These are phyloP conservation scores for Columba livia DNA, from an alignment of 2,113 vertebrate species.

Conservation along the genomic window DNA sequence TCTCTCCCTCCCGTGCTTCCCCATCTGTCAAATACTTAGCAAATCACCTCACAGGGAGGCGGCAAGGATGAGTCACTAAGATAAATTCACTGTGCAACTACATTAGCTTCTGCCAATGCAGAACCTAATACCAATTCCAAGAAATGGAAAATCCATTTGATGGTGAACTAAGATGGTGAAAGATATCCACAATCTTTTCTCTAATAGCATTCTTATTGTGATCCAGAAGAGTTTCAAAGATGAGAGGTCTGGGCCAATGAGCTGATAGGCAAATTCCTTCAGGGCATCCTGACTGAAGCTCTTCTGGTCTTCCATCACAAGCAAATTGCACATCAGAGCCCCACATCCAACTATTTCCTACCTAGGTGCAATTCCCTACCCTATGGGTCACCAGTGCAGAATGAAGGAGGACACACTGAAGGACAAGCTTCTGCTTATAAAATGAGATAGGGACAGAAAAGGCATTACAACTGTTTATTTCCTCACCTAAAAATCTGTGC, in stretches of 20 bases:
- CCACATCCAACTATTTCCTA: not conserved
- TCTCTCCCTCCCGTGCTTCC: not conserved
- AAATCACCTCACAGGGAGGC: conserved; percentile 12
- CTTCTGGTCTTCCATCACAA: not conserved
- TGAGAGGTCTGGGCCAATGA: not conserved
- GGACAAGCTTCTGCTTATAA: not conserved
- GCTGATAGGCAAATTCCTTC: not conserved
- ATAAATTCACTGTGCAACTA: not conserved
- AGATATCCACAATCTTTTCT: not conserved
- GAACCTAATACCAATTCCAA: not conserved
- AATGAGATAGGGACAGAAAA: not conserved
- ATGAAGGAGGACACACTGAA: not conserved
- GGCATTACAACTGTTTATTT: not conserved
- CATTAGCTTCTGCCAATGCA: not conserved
- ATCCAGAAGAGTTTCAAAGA: not conserved
- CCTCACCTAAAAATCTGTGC: not conserved
- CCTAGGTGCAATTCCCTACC: not conserved
- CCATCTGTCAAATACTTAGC: conserved; percentile 33
- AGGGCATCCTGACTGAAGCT: not conserved
- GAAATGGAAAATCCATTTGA: conserved; percentile 16
- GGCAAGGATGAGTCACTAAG: conserved; percentile 30
- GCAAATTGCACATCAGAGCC: not conserved
- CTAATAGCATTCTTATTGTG: not conserved
- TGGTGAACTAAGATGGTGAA: not conserved
- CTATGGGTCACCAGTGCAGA: not conserved